Conservation (phyloP, 2,888 invertebrate species). For the Bembecia ichneumoniformis region DNA sequence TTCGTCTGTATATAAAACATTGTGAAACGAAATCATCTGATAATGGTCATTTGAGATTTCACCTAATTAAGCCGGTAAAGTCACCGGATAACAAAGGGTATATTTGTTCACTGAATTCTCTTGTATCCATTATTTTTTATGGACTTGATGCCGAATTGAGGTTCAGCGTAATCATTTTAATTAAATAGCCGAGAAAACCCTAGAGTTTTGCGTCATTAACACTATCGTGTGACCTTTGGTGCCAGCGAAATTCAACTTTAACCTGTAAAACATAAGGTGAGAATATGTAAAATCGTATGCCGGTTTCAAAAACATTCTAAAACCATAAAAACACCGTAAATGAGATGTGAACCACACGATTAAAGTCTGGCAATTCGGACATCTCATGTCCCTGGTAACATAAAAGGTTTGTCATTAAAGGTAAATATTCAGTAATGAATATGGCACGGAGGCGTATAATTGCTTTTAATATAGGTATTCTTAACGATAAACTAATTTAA, state of each 20-base stretch:
- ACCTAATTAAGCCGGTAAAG: not conserved
- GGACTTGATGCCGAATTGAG: not conserved
- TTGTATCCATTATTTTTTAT: not conserved
- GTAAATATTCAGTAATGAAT: not conserved
- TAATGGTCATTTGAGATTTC: not conserved
- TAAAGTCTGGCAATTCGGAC: conserved; percentile 44
- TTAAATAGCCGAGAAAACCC: not conserved
- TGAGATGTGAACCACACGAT: conserved; percentile 54
- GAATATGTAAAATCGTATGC: not conserved
- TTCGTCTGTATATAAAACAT: too few species aligned
- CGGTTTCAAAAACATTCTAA: conserved; percentile 19
- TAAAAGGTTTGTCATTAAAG: conserved; percentile 17
- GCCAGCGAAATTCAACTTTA: conserved; percentile 19
- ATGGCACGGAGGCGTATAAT: not conserved
- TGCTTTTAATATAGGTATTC: not conserved
- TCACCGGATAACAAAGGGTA: not conserved
- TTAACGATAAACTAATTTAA: too few species aligned
- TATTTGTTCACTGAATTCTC: not conserved
- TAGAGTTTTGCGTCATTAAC: not conserved
- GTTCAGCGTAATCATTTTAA: not conserved
- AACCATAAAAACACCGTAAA: conserved; percentile 47
- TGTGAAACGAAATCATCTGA: too few species aligned
- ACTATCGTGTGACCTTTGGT: not conserved
- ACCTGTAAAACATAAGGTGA: conserved; percentile 24
- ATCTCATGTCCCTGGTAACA: conserved; percentile 29